Conservation (phyloP, 2,797 vertebrate species). For the Lutjanus campechanus region DNA sequence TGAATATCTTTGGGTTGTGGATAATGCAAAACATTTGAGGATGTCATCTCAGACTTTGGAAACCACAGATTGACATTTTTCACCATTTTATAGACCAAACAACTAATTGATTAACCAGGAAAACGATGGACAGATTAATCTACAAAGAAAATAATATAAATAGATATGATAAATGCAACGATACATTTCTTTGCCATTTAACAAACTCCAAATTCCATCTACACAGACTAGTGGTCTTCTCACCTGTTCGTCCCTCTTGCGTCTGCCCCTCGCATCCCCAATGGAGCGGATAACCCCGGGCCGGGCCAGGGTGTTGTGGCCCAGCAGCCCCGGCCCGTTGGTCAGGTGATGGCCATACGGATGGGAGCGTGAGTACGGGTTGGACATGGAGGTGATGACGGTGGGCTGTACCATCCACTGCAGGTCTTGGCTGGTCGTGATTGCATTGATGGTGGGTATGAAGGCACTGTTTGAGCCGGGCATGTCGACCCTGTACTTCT, state of each 20-base stretch:
- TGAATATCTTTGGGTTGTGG: too few species aligned
- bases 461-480: constrained; percentile 99
- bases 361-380: constrained; percentile 94
- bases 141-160: too few species aligned
- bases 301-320: constrained; percentile 92
- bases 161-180: too few species aligned
- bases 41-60: too few species aligned
- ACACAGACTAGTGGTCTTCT: constrained; percentile 7
- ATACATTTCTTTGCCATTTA: too few species aligned
- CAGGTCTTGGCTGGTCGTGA: constrained; percentile 99
- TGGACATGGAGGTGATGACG: constrained; percentile 99
- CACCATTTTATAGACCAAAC: too few species aligned
- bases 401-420: constrained; percentile 99
- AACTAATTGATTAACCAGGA: too few species aligned
- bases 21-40: too few species aligned
- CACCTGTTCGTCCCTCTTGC: constrained; percentile 98
- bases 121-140: too few species aligned
- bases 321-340: constrained; percentile 89
- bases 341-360: constrained; percentile 93
- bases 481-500: constrained; percentile 99
- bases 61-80: too few species aligned
- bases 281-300: constrained; percentile 98
- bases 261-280: constrained; percentile 92
- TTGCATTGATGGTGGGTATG: constrained; percentile 99
- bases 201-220: background rate